phyloP scores from a whole-genome alignment of 2,797 vertebrate species.

The Natrix natrix region DNA sequence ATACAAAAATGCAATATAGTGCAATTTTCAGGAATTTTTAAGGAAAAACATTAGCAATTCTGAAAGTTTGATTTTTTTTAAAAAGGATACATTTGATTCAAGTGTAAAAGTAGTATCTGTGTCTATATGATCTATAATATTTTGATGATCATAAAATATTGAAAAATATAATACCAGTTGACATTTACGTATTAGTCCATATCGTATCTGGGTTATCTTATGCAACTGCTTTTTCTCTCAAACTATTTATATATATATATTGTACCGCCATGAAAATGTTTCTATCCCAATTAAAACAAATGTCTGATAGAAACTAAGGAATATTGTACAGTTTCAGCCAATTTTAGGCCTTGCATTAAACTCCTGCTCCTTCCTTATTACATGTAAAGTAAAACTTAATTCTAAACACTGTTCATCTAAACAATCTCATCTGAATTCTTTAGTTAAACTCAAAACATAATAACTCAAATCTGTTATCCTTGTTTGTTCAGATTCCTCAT shows the following conservation, averaged over 20 bases:
- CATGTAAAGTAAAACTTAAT: neutral
- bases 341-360: neutral
- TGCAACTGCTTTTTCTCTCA: neutral
- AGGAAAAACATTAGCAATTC: neutral
- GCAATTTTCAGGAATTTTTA: neutral
- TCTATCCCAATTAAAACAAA: neutral
- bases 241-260: neutral
- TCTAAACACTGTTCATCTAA: neutral
- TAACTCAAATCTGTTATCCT: neutral
- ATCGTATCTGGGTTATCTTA: neutral
- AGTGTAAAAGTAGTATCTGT: neutral
- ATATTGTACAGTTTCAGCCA: neutral
- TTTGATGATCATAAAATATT: neutral
- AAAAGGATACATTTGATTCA: neutral
- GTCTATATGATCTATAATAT: neutral
- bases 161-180: neutral
- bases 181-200: neutral
- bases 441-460: neutral
- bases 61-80: neutral
- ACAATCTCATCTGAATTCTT: constrained; percentile 2
- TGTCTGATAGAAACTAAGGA: neutral
- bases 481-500: neutral
- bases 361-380: neutral
- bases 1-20: neutral
- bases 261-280: neutral